phyloP scores from a whole-genome alignment of 2,113 vertebrate genomes.

The Dicentrarchus labrax region DNA sequence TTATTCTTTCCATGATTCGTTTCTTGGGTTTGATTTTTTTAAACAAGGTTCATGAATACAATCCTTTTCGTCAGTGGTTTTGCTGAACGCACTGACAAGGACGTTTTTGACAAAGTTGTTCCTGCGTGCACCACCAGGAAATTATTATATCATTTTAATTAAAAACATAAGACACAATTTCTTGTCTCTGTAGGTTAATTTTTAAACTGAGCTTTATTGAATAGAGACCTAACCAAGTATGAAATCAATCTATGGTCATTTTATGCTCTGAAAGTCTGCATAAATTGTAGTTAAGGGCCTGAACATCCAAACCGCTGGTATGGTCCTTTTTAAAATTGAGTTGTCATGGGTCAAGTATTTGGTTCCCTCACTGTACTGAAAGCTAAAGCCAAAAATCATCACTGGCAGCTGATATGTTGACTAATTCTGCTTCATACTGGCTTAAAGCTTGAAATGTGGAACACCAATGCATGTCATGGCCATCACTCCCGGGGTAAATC shows the following conservation, averaged over 20 bases:
- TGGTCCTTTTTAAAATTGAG: neutral
- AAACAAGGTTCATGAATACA: neutral
- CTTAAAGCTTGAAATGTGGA: slow-evolving; percentile 35
- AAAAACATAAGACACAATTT: too few relatives aligned
- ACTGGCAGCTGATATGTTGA: slow-evolving; percentile 46
- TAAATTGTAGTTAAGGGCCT: neutral
- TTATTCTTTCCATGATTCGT: neutral
- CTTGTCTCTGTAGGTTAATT: neutral
- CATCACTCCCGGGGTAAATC: neutral
- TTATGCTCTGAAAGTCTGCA: neutral
- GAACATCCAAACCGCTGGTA: neutral
- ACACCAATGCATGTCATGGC: slow-evolving; percentile 51
- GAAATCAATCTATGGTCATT: neutral
- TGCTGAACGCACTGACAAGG: neutral
- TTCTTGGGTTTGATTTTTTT: neutral
- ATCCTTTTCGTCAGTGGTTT: neutral
- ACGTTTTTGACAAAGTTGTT: neutral
- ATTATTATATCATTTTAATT: too few relatives aligned
- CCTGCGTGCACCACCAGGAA: neutral
- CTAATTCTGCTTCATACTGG: slow-evolving; percentile 48
- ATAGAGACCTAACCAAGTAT: neutral
- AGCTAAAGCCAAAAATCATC: slow-evolving; percentile 25
- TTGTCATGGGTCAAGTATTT: neutral
- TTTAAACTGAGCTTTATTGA: neutral
- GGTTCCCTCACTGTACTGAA: slow-evolving; percentile 18